Evolutionary conservation across 2,888 invertebrate species (phyloP).

Genomic region (Fissipunctia ypsillon): DNA sequence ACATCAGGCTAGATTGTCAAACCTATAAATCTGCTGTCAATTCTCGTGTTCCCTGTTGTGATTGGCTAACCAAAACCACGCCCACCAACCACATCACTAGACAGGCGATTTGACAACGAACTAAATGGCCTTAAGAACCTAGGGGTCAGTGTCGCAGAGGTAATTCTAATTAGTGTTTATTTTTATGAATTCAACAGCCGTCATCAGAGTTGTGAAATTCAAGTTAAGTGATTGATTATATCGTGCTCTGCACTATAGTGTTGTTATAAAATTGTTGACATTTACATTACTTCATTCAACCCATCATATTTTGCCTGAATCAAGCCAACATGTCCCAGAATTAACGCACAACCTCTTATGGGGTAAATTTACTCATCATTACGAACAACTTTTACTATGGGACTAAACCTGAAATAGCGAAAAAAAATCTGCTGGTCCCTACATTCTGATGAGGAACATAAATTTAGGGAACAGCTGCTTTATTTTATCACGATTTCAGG

Average conservation of each 20-base stretch:
- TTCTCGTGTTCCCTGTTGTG: background rate
- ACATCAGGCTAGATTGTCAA: background rate
- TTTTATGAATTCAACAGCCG: background rate
- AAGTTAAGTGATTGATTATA: slow-evolving; percentile 25
- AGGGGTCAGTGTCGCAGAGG: slow-evolving; percentile 10
- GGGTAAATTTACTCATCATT: no score
- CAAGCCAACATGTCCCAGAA: no score
- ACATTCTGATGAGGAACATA: no score
- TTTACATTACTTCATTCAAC: slow-evolving; percentile 23
- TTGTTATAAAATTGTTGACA: slow-evolving; percentile 30
- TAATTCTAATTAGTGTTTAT: slow-evolving; percentile 26
- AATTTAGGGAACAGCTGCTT: no score
- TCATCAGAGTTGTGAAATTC: slow-evolving; percentile 26
- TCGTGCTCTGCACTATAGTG: background rate
- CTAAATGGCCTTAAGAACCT: background rate
- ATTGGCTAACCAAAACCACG: slow-evolving; percentile 14
- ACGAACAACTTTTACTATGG: no score
- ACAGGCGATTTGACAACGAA: background rate
- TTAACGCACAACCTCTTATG: no score
- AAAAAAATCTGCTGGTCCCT: no score
- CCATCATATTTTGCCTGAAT: background rate
- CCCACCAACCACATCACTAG: background rate
- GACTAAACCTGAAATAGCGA: no score
- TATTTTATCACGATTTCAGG: no score
- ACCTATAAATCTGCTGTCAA: background rate